Evolutionary conservation across 2,888 invertebrate species (phyloP).

Genomic region (Helobdella robusta): DNA sequence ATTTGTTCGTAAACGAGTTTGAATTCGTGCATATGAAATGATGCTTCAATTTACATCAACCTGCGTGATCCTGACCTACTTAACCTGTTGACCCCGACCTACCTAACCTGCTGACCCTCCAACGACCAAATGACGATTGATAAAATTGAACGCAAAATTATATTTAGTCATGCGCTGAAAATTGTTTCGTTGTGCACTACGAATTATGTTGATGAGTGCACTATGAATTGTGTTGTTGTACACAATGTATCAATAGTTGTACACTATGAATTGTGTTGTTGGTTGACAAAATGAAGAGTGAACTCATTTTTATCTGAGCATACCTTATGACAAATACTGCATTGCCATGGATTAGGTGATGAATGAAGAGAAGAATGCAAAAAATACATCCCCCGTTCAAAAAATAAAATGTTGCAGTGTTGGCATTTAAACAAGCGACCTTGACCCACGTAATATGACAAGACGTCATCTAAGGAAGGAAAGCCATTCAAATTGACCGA

Average conservation of each 20-base stretch:
- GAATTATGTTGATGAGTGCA: no score
- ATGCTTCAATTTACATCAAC: no score
- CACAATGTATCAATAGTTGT: no score
- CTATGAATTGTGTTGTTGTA: no score
- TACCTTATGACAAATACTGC: conserved; percentile 40
- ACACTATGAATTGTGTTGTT: conserved; percentile 37
- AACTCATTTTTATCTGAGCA: conserved; percentile 43
- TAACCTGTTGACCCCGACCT: neutral
- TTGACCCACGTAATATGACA: conserved; percentile 40
- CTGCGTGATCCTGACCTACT: no score
- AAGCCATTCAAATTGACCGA: conserved; percentile 36
- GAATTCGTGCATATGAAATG: no score
- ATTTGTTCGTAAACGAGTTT: no score
- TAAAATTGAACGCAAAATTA: neutral
- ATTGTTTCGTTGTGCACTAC: no score
- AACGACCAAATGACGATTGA: neutral
- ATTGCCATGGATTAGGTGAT: conserved; percentile 41
- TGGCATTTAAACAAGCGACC: conserved; percentile 41
- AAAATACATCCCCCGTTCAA: conserved; percentile 42
- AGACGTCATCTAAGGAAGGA: conserved; percentile 39
- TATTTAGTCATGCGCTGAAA: no score
- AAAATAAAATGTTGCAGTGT: conserved; percentile 42
- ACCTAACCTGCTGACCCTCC: neutral
- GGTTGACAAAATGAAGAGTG: conserved; percentile 42
- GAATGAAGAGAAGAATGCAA: conserved; percentile 42